Conservation (phyloP, 2,113 vertebrate species). For the Peromyscus californicus region DNA sequence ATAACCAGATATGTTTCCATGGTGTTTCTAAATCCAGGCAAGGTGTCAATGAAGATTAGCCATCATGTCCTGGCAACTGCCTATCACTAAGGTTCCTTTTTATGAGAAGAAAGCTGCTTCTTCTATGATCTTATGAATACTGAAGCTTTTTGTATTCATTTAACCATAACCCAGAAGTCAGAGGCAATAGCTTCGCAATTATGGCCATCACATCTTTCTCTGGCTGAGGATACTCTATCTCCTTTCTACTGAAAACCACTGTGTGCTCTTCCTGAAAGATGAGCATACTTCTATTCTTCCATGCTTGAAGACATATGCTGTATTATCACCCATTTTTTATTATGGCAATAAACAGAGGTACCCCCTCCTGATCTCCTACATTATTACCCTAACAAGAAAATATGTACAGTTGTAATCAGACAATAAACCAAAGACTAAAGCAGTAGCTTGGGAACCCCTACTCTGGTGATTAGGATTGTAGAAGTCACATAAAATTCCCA, state of each 20-base stretch:
- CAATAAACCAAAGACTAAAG: constrained; percentile 29
- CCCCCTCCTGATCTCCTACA: neutral
- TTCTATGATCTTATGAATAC: neutral
- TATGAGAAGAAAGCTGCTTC: neutral
- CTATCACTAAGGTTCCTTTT: neutral
- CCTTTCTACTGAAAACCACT: neutral
- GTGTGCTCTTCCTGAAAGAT: neutral
- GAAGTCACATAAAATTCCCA: constrained; percentile 65
- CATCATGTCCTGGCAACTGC: neutral
- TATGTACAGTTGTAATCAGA: constrained; percentile 32
- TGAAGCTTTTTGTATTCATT: neutral
- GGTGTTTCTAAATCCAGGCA: neutral
- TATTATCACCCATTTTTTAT: neutral
- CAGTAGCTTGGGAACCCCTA: constrained; percentile 19
- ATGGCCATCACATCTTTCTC: neutral
- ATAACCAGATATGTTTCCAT: neutral
- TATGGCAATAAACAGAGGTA: constrained; percentile 36
- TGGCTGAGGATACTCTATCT: neutral
- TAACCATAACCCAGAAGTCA: neutral
- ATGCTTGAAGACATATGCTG: neutral
- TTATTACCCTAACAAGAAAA: constrained; percentile 14
- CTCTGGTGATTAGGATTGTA: constrained; percentile 10
- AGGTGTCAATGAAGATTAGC: neutral
- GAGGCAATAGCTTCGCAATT: neutral
- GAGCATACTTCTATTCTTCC: neutral